Evolutionary conservation across 2,888 invertebrate genomes (phyloP).

Genomic region (Epistrophella euchroma): DNA sequence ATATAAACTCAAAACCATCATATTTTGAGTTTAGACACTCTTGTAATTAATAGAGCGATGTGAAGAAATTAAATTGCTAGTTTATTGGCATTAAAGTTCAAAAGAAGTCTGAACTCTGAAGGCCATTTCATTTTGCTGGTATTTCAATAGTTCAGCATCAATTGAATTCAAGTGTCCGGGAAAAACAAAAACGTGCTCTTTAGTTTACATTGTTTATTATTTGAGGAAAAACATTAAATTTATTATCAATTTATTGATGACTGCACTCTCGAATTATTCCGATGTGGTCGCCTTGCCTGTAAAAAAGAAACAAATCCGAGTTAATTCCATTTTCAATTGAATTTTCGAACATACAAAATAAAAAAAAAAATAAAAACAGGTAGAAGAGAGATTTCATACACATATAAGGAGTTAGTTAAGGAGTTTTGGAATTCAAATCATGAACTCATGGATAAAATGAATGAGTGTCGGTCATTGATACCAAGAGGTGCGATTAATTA

Average conservation of each 20-base stretch:
- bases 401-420: conserved; percentile 49
- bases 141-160: background rate
- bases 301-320: conserved; percentile 23
- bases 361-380: background rate
- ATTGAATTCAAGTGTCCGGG: background rate
- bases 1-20: no score
- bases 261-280: conserved; percentile 26
- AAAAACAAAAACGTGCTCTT: conserved; percentile 35
- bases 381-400: conserved; percentile 24
- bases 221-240: conserved; percentile 45
- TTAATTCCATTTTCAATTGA: conserved; percentile 29
- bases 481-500: conserved; percentile 40
- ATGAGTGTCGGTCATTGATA: conserved; percentile 1
- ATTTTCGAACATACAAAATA: conserved; percentile 38
- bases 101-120: background rate
- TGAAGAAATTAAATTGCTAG: no score
- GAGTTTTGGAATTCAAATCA: conserved; percentile 13
- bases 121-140: background rate
- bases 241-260: conserved; percentile 39
- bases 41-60: no score
- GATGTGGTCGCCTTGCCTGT: background rate
- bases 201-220: conserved; percentile 61
- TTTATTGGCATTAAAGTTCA: no score
- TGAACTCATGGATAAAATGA: conserved; percentile 18
- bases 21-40: no score